Evolutionary conservation across 1,140 invertebrate species (phyloP), one percentile per base, ranked within the genome.

Genomic region (Araneus ventricosus): DNA sequence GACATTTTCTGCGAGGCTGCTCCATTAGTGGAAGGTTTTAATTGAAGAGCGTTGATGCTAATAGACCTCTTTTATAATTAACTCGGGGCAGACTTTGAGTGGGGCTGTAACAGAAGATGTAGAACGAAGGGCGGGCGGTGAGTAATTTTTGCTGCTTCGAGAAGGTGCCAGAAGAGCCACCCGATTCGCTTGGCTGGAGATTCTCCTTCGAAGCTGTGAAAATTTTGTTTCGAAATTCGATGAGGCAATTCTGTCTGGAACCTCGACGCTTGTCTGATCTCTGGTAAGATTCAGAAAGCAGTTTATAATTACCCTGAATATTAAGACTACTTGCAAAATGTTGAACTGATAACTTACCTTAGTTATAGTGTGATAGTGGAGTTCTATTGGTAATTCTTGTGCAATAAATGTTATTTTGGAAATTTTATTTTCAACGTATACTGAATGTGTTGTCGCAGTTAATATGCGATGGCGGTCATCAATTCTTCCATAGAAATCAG

Each of bases 11-110:
- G 30, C 70, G 30, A 75, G 70, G 14, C 70, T 75, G 30, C 70
- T 75, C 70, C 70, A 75, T 75, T 75, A 75, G 70, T 75, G 30
- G 70, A 75, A 34, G 70, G 34, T 20, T 75, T 75, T 75, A 75
- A 75, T 75, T 75, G 70, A 75, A 75, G 70, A 75, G 70, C 8
- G 30, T 20, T 75, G 70, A 75, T 75, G 70, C 70, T 75, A 75
- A 75, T 75, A 75, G 70, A 22, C 34, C 70, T 75, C 67, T 75
- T 37, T 75, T 75, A 75, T 75, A 75, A 75, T 75, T 75, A 75
- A 34, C 70, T 75, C 14, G 34, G 17, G 63, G 63, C 14, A 67
- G 63, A n/a, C 63, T 67, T 67, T 67, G 70, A 75, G 30, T 75
- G 70, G n/a, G 34, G 14, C 34, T 37, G 70, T 34, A 75, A 34